phyloP scores from a whole-genome alignment of 2,113 vertebrate species.

The Fulica atra region DNA sequence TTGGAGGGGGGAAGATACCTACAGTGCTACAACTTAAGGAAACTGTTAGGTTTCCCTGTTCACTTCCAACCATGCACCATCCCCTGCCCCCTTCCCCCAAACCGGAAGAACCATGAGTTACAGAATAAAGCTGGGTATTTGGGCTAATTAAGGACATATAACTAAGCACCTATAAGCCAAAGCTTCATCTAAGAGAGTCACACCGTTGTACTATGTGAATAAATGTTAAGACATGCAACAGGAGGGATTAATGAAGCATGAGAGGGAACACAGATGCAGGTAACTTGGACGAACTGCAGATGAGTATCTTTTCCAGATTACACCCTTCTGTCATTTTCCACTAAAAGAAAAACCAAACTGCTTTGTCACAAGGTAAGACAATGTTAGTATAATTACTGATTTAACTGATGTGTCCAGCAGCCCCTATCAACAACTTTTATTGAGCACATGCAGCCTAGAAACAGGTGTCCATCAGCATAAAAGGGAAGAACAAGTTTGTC shows the following conservation, averaged over 20 bases:
- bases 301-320: neutral
- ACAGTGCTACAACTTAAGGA: neutral
- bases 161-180: neutral
- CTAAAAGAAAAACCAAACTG: neutral
- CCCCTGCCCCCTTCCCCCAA: rapidly evolving
- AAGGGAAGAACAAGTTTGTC: neutral
- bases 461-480: neutral
- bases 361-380: neutral
- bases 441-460: neutral
- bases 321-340: neutral
- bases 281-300: neutral
- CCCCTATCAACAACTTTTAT: neutral
- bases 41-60: neutral
- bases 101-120: neutral
- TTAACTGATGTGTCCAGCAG: neutral
- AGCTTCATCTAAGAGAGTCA: neutral
- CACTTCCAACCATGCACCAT: neutral
- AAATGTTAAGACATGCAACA: neutral
- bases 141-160: neutral
- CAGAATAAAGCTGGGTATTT: neutral
- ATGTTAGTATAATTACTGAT: neutral
- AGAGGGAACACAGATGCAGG: neutral
- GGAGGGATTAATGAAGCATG: neutral
- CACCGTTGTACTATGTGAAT: neutral
- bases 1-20: neutral